Evolutionary conservation across 2,113 vertebrate genomes (phyloP).

Genomic region (Perca schrenkii): DNA sequence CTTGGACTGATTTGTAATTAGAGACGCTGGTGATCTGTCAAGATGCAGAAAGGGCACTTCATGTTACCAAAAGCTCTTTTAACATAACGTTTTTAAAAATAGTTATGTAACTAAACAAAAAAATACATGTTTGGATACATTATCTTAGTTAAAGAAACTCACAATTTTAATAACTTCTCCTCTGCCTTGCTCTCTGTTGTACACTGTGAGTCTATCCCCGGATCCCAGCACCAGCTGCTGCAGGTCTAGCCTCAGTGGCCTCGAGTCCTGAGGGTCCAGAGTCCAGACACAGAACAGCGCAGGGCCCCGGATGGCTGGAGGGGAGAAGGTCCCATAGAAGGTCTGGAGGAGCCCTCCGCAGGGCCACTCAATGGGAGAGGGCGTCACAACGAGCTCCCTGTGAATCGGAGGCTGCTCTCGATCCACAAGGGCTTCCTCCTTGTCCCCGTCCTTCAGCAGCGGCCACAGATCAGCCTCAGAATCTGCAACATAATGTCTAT

Average conservation of each 20-base stretch:
- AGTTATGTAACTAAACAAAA: not conserved
- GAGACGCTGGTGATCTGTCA: constrained; percentile 84
- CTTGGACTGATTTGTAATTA: constrained; percentile 86
- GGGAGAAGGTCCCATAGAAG: constrained; percentile 90
- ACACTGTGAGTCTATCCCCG: constrained; percentile 84
- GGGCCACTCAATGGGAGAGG: constrained; percentile 66
- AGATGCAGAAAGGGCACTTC: constrained; percentile 43
- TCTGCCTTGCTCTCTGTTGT: constrained; percentile 77
- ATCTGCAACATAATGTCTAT: not conserved
- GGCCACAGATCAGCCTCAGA: constrained; percentile 40
- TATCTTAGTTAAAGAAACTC: constrained; percentile 53
- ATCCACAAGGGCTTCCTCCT: not conserved
- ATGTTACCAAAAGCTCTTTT: not conserved
- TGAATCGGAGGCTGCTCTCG: not conserved
- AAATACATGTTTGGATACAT: not conserved
- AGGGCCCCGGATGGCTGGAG: constrained; percentile 71
- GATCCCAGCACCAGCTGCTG: constrained; percentile 84
- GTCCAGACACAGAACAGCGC: constrained; percentile 87
- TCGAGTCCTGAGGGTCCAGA: constrained; percentile 88
- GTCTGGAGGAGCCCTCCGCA: constrained; percentile 87
- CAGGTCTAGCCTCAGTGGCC: constrained; percentile 87
- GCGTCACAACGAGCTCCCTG: constrained; percentile 18
- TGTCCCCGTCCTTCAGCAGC: constrained; percentile 7
- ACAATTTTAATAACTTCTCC: constrained; percentile 83
- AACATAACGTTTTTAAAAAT: not conserved